Base-by-base conservation (phyloP, 2,113 vertebrate species). In the Ibidorhyncha struthersii region DNA sequence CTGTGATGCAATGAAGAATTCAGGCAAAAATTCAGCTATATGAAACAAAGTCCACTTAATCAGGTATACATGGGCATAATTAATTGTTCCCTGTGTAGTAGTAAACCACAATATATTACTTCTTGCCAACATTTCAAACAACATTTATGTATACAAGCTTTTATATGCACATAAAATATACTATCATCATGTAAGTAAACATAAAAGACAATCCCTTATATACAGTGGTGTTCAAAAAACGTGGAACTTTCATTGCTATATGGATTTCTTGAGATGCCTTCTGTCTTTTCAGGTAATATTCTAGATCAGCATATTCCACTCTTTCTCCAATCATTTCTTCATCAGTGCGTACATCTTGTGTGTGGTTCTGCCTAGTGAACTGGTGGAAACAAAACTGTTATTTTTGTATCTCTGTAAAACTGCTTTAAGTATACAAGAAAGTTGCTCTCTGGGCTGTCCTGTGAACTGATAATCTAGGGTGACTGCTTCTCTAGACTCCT, bases 381-480 rank as follows among this genome's bases (percentile, higher is more conserved):
- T 67, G 36, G 5, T 55, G 29, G 17, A 76, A 95, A 63, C 3
- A 15, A 66, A 90, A 23, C 19, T 40, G 12, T 25, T 72, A 10
- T 5, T 76, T 71, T 59, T 69, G 2, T 43, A 22, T 38, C 25
- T 30, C 17, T 82, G 52, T 62, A 76, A 87, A 94, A 59, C 4
- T 17, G 5, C 8, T 50, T 10, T 50, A 56, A 62, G 11, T 6
- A 22, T 50, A n/a, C 53, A 55, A 77, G n/a, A 78, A 78, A 62
- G 5, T 2, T 83, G 29, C 6, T 0, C 0, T 77, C 38, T 78
- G 14, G 9, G 34, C 40, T 78, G 11, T 55, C 58, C 21, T 56
- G 19, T 63, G 38, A 74, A 87, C 27, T 41, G 11, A 89, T 87
- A 67, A 11, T 22, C 5, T 58, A 26, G 14, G 26, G 14, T 38